Evolutionary conservation across 2,888 invertebrate genomes (phyloP).

Genomic region (Lasioglossum calceatum): DNA sequence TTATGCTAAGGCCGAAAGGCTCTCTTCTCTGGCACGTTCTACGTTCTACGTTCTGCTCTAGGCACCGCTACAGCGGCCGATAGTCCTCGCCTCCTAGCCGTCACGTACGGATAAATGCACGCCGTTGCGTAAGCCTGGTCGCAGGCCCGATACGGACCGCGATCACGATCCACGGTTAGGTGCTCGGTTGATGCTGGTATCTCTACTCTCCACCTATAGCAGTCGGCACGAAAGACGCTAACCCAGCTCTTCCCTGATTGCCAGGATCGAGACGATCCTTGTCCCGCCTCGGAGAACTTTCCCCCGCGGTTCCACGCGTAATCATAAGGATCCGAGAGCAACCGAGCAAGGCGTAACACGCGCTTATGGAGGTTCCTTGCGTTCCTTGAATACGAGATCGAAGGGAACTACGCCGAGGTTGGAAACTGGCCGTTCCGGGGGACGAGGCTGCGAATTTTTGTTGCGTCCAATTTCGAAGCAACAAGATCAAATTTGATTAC

Average conservation of each 20-base stretch:
- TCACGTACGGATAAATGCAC: conserved; percentile 51
- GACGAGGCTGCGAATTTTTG: not conserved
- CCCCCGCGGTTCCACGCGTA: conserved; percentile 21
- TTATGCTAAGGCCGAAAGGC: conserved; percentile 72
- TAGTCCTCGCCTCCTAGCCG: conserved; percentile 29
- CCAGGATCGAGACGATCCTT: conserved; percentile 31
- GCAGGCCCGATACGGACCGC: conserved; percentile 31
- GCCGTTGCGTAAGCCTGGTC: conserved; percentile 54
- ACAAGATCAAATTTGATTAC: not conserved
- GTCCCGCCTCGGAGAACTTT: conserved; percentile 43
- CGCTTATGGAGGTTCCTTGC: conserved; percentile 2
- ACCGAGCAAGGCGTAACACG: conserved; percentile 35
- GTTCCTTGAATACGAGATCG: conserved; percentile 32
- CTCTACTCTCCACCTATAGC: conserved; percentile 11
- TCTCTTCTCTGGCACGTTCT: conserved; percentile 7
- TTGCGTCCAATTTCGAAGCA: not conserved
- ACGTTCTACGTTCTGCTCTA: not conserved
- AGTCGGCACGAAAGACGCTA: conserved; percentile 50
- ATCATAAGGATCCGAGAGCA: conserved; percentile 42
- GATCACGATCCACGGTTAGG: conserved; percentile 30
- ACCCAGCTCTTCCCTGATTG: conserved; percentile 38
- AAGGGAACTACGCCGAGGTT: not conserved
- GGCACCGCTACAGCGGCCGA: not conserved
- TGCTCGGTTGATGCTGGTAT: not conserved
- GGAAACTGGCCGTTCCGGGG: not conserved